Conservation (phyloP, 2,797 vertebrate genomes). For the Myotis pilosus region DNA sequence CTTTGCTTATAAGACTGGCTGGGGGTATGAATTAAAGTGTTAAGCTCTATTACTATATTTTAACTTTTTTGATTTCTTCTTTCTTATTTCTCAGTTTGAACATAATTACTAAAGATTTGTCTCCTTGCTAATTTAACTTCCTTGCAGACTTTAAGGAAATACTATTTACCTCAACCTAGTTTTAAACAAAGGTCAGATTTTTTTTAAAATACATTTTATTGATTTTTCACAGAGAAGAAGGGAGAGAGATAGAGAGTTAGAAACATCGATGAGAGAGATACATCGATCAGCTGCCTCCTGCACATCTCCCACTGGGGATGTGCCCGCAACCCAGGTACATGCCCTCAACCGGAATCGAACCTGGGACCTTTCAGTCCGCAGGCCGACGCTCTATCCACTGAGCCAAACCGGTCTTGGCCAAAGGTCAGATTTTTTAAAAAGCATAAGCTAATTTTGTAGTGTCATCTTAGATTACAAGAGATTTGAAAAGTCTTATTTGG, state of each 20-base stretch:
- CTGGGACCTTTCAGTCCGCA: too few species aligned
- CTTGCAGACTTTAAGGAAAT: constrained; percentile 19
- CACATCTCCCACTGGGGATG: too few species aligned
- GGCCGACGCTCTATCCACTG: too few species aligned
- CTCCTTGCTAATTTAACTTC: neutral
- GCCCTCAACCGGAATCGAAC: too few species aligned
- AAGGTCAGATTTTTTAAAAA: neutral
- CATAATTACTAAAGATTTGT: neutral
- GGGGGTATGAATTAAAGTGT: neutral
- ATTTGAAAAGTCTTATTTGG: neutral
- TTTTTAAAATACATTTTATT: too few species aligned
- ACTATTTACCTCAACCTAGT: neutral
- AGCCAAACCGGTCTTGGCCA: too few species aligned
- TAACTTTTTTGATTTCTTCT: neutral
- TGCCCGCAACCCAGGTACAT: too few species aligned
- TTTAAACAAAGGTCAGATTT: constrained; percentile 19
- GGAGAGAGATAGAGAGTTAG: too few species aligned
- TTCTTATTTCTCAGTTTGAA: constrained; percentile 21
- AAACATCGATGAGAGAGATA: too few species aligned
- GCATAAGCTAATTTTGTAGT: neutral
- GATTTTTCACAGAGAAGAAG: too few species aligned
- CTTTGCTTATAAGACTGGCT: neutral
- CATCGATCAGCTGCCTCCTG: too few species aligned
- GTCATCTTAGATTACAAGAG: neutral
- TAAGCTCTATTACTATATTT: neutral